Percentiles rank a stretch among this genome's conserved stretches.
Conservation (phyloP, 2,888 invertebrate genomes). For the Thera britannica region DNA sequence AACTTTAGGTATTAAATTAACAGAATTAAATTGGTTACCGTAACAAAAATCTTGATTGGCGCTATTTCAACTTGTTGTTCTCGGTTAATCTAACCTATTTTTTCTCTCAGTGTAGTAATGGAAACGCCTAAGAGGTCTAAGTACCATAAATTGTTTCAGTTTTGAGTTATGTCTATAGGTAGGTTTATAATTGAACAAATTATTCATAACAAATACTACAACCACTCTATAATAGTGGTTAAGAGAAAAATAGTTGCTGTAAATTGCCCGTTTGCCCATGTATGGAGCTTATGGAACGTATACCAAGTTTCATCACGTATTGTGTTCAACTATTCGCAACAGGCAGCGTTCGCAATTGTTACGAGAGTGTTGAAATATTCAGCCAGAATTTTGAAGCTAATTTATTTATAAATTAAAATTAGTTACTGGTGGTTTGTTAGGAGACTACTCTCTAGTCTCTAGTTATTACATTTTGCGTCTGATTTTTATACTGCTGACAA, state of each 20-base stretch:
- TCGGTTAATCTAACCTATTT: too few relatives aligned
- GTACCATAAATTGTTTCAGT: too few relatives aligned
- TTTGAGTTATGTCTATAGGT: too few relatives aligned
- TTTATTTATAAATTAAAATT: constrained; percentile 28
- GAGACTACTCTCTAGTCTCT: background rate
- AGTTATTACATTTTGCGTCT: background rate
- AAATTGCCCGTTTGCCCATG: constrained; percentile 12
- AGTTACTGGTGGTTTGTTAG: constrained; percentile 30
- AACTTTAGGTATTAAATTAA: too few relatives aligned
- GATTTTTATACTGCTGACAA: too few relatives aligned
- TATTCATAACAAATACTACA: background rate
- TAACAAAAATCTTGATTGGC: too few relatives aligned
- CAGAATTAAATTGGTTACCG: too few relatives aligned
- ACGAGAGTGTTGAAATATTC: constrained; percentile 36
- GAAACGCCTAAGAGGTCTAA: too few relatives aligned
- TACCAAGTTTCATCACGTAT: constrained; percentile 32
- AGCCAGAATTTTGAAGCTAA: constrained; percentile 36
- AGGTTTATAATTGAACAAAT: too few relatives aligned
- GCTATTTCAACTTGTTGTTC: too few relatives aligned
- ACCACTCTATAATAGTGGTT: background rate
- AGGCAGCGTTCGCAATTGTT: constrained; percentile 34
- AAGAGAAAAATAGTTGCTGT: background rate
- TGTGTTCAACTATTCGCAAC: constrained; percentile 38
- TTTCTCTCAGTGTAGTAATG: too few relatives aligned
- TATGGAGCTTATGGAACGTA: constrained; percentile 20